A percentile compares a stretch with the other conserved stretches of the same genome.
phyloP scores from a whole-genome alignment of 2,113 vertebrate genomes.

The Gymnobelideus leadbeateri region DNA sequence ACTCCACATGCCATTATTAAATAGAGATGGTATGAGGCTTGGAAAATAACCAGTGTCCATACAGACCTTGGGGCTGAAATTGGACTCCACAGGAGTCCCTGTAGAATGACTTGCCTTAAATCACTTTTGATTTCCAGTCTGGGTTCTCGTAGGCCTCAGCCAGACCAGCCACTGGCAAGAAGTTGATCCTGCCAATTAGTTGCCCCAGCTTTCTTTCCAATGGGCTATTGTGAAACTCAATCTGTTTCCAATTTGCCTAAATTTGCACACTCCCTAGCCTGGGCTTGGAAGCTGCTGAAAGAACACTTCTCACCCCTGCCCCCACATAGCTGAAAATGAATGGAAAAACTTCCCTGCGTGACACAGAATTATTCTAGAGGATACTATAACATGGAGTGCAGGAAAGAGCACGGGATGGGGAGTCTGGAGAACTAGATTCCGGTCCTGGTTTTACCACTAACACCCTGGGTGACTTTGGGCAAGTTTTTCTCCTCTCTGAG shows the following conservation, averaged over 20 bases:
- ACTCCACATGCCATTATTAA: neutral
- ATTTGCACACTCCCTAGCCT: neutral
- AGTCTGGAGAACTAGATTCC: neutral
- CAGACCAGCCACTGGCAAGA: neutral
- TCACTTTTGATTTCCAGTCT: neutral
- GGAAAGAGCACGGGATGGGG: neutral
- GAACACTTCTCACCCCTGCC: neutral
- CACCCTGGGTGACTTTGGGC: neutral
- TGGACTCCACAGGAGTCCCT: neutral
- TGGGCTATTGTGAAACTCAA: slow-evolving; percentile 8
- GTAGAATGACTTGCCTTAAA: neutral
- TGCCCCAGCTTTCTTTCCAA: neutral
- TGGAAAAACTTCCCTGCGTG: neutral
- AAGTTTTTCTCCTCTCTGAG: neutral
- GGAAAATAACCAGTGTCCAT: neutral
- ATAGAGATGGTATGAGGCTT: neutral
- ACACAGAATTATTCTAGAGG: neutral
- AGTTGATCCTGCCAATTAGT: neutral
- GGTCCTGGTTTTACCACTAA: neutral
- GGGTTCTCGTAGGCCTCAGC: neutral
- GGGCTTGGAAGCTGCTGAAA: neutral
- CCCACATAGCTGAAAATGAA: neutral
- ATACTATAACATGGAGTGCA: neutral
- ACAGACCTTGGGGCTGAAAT: neutral
- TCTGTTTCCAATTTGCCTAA: neutral